A percentile compares a stretch with the other conserved stretches of the same genome.
phyloP scores from a whole-genome alignment of 2,888 invertebrate species.

The Tachina fera region DNA sequence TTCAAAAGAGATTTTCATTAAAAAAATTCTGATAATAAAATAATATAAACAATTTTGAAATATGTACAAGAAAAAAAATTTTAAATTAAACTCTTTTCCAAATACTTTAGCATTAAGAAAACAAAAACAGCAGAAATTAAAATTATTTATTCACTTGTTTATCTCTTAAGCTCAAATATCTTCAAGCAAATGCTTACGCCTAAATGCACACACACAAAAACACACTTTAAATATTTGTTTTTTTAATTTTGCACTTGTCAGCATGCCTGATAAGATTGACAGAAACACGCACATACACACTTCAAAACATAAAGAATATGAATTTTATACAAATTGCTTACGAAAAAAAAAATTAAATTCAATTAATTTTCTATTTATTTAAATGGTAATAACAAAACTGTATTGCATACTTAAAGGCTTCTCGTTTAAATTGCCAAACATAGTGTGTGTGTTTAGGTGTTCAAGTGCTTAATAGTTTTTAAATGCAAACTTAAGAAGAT shows the following conservation, averaged over 20 bases:
- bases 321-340: not conserved
- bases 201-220: not conserved
- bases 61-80: too few species aligned
- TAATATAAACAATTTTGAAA: too few species aligned
- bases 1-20: too few species aligned
- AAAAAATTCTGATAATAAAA: too few species aligned
- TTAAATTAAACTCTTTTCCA: conserved; percentile 22
- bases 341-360: conserved; percentile 4
- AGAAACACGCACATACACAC: not conserved
- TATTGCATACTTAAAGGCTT: conserved; percentile 45
- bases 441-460: conserved; percentile 31
- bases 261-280: not conserved
- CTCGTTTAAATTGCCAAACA: not conserved
- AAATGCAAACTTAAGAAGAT: not conserved
- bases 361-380: conserved; percentile 12
- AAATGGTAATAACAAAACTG: not conserved
- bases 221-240: not conserved
- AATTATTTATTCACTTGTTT: not conserved
- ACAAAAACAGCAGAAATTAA: not conserved
- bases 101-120: conserved; percentile 29
- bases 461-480: conserved; percentile 25
- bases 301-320: not conserved
- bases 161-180: not conserved
- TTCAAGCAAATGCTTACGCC: not conserved
- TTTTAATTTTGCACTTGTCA: not conserved